Conservation (phyloP, 2,888 invertebrate species). For the Caenorhabditis sinica region DNA sequence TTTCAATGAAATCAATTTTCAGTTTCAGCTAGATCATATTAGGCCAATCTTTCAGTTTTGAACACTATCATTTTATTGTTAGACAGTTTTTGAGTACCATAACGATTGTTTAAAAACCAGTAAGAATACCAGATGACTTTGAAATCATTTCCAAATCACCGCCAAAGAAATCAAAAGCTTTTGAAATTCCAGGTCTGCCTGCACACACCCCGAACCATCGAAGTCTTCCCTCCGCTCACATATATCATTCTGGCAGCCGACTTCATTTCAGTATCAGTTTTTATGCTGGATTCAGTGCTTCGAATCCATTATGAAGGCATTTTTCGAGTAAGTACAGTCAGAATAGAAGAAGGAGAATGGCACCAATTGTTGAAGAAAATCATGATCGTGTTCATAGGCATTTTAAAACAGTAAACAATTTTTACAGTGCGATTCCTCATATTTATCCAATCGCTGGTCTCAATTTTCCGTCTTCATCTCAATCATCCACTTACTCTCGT, state of each 20-base stretch:
- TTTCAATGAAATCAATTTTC: no score
- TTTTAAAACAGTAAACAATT: constrained; percentile 10
- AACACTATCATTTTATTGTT: neutral
- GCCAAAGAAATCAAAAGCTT: neutral
- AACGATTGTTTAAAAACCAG: no score
- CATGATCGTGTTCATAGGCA: neutral
- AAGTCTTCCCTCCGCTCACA: constrained; percentile 91
- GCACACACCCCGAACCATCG: constrained; percentile 97
- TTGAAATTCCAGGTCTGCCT: constrained; percentile 88
- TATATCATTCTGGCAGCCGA: constrained; percentile 91
- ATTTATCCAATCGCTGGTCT: constrained; percentile 92
- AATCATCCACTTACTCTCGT: constrained; percentile 96
- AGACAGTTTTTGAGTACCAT: no score
- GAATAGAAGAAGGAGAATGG: neutral
- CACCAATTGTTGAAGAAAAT: neutral
- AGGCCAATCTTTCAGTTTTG: no score
- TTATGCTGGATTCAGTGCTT: constrained; percentile 98
- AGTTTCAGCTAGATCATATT: no score
- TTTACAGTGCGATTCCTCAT: constrained; percentile 67
- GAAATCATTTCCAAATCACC: no score
- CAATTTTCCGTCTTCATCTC: constrained; percentile 99
- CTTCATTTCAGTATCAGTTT: constrained; percentile 92
- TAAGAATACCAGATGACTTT: no score
- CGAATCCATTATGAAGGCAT: constrained; percentile 98
- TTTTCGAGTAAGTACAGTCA: constrained; percentile 87